A percentile compares a stretch with the other conserved stretches of the same genome.
Evolutionary conservation across 2,888 invertebrate genomes (phyloP).

Genomic region (Drosophila ezoana): DNA sequence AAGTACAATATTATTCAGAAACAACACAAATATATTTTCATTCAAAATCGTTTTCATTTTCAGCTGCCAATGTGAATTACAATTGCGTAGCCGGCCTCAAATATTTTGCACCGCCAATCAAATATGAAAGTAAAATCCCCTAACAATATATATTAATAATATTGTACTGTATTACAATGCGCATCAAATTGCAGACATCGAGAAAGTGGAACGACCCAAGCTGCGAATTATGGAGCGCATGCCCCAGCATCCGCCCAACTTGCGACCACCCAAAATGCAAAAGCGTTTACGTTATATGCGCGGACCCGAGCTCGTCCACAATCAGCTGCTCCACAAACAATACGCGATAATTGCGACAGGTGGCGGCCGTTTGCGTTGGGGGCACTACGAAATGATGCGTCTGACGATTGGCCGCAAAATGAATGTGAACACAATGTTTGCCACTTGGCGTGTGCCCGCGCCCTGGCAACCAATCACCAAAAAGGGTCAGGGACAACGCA

Average conservation of each 20-base stretch:
- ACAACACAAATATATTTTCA: background rate
- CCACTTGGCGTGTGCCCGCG: conserved; percentile 96
- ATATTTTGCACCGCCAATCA: conserved; percentile 89
- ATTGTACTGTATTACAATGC: background rate
- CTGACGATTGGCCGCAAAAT: conserved; percentile 90
- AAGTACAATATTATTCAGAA: background rate
- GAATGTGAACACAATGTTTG: conserved; percentile 93
- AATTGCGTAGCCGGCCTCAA: conserved; percentile 87
- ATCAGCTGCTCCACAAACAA: conserved; percentile 93
- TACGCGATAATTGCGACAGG: conserved; percentile 95
- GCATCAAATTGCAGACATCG: conserved; percentile 86
- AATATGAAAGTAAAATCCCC: conserved; percentile 61
- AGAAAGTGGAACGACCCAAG: conserved; percentile 90
- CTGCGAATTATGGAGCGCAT: conserved; percentile 90
- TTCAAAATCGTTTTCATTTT: conserved; percentile 19
- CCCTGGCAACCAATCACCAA: conserved; percentile 98
- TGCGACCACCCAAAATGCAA: conserved; percentile 93
- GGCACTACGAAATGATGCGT: conserved; percentile 96
- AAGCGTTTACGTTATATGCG: conserved; percentile 93
- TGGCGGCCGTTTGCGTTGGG: conserved; percentile 92
- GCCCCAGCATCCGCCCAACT: conserved; percentile 88
- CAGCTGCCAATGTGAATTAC: conserved; percentile 52
- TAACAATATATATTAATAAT: background rate
- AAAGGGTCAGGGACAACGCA: conserved; percentile 94
- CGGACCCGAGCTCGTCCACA: conserved; percentile 95